Base-by-base conservation (phyloP, 2,113 vertebrate genomes). In the Galeopterus variegatus region DNA sequence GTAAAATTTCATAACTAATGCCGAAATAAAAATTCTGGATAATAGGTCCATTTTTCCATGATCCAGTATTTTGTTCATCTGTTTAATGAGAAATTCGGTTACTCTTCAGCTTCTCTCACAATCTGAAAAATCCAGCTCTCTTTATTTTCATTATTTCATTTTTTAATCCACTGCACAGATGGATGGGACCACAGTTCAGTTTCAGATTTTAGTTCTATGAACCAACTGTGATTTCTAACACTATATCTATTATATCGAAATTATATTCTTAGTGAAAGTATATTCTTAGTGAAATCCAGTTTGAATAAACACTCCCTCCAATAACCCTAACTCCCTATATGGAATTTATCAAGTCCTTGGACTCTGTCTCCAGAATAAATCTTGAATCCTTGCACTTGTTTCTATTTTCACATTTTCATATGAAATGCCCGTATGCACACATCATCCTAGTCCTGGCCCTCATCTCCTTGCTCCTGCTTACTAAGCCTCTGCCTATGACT, bases 21-120 rank as follows among this genome's bases (percentile, higher is more conserved):
- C 28, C 28, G 93, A 81, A 96, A 85, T 23, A 67, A 54, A 91
- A 94, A 77, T 50, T 88, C 69, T 54, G 60, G 86, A 33, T n/a
- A 84, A 84, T 0, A 81, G 48, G 75, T 13, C 18, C 56, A 77
- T 73, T 62, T 75, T 94, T 52, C 60, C 33, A 93, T 33, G 2
- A 88, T 15, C 36, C 33, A 90, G n/a, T 62, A 58, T 33, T 80
- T 62, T 75, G 17, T 77, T 67, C 56, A 80, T 45, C 24, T 92
- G 12, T 88, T 84, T 58, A 83, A 75, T 4, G 86, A 88, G 45
- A 11, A 91, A 52, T 80, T 96, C 50, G 80, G 45, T 95, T 79
- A 50, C 6, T 73, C 60, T 70, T 81, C 45, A 45, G 88, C 24
- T 91, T 92, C 17, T 36, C 28, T 77, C 80, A 58, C 15, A 62